These are phyloP conservation scores for Eupithecia inturbata DNA, from an alignment of 2,888 invertebrate genomes.

Conservation along the genomic window DNA sequence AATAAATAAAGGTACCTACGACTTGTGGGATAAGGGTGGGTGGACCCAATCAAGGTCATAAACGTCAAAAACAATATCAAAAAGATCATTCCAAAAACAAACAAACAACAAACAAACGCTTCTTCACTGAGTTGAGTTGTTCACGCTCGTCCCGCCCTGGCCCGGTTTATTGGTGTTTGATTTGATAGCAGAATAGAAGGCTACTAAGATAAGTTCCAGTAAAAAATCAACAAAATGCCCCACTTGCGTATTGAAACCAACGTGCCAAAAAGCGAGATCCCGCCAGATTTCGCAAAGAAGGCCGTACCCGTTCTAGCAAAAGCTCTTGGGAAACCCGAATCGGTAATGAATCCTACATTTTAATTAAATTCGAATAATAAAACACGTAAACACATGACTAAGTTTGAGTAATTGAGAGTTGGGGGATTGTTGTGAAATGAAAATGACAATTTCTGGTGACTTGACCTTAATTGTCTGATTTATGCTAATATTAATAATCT, in stretches of 20 bases:
- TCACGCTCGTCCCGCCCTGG: too few relatives aligned
- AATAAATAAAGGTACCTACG: too few relatives aligned
- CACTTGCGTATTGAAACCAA: conserved; percentile 86
- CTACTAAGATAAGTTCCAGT: too few relatives aligned
- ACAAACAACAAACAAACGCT: neutral
- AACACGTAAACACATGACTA: too few relatives aligned
- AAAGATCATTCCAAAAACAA: neutral
- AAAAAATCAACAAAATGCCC: conserved; percentile 76
- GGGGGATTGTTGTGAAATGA: neutral
- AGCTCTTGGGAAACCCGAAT: conserved; percentile 85
- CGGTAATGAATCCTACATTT: conserved; percentile 61
- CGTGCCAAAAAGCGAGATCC: conserved; percentile 82
- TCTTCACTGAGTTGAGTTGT: neutral
- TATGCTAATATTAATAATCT: too few relatives aligned
- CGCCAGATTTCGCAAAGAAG: conserved; percentile 82
- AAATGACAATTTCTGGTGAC: neutral
- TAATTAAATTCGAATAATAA: too few relatives aligned
- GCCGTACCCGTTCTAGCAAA: conserved; percentile 83
- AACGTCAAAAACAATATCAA: neutral
- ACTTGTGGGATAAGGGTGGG: too few relatives aligned
- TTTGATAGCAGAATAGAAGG: too few relatives aligned
- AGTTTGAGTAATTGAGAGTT: neutral
- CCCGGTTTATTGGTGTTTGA: too few relatives aligned
- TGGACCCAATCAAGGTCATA: too few relatives aligned
- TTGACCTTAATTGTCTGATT: neutral